Evolutionary conservation across 2,888 invertebrate genomes (phyloP), one percentile per base, ranked within the genome.

Genomic region (Aradus depressus): DNA sequence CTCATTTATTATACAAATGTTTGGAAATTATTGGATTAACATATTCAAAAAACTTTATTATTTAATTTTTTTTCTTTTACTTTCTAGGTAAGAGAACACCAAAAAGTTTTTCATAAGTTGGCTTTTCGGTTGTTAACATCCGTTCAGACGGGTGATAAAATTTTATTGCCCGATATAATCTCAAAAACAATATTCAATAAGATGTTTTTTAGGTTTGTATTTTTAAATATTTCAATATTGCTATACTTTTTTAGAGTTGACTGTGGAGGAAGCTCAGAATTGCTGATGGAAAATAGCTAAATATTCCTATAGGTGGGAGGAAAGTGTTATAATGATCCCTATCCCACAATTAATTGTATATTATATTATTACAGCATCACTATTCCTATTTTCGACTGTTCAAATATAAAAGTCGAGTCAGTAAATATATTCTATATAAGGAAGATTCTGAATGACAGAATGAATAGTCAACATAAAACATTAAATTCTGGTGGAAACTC

Each of bases 111-210:
- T 32, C 56, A 56, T 41, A 50, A 52, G 19, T 44, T 58, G 23
- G 54, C 58, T 5, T 54, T 51, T 39, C 38, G 39, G 26, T 34
- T 58, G 8, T 23, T 58, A 19, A 55, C 54, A 4, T 39, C 50
- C n/a, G 51, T 58, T 22, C 58, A 58, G 18, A 51, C 32, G 35
- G 54, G 56, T 12, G 56, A 58, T 28, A 52, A 50, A 31, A 22
- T 53, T 47, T 44, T 56, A 3, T 37, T 58, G 6, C 52, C 56
- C 25, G 48, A 52, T 19, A 39, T 57, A 4, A 50, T 57, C 34
- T 53, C 54, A 42, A 51, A 57, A 42, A 50, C 50, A 23, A 47
- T 60, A 21, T 59, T 60, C 50, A 60, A 58, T 23, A 23, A 41
- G 28, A 50, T 49, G 34, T 60, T 54, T 44, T 59, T 59, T 39